These are phyloP conservation scores for Troilus luridus DNA, from an alignment of 2,888 invertebrate species.

Conservation along the genomic window DNA sequence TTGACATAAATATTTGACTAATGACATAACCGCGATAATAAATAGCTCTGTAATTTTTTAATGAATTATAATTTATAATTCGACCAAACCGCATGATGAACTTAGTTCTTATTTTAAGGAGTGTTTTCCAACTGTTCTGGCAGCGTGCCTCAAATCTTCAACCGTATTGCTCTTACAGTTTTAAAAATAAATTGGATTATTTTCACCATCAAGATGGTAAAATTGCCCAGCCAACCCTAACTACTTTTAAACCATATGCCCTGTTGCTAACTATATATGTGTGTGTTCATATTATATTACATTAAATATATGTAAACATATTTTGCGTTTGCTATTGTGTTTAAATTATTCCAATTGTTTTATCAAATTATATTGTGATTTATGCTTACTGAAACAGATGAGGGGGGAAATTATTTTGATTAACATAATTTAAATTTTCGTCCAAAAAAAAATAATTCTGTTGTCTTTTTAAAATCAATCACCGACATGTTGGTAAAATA, in stretches of 20 bases:
- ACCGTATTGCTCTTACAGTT: conserved; percentile 29
- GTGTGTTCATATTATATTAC: too few species aligned
- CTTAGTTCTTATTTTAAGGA: conserved; percentile 25
- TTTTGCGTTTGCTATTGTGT: too few species aligned
- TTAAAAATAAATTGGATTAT: conserved; percentile 45
- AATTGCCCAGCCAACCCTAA: neutral
- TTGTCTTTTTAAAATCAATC: too few species aligned
- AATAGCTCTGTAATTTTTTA: neutral
- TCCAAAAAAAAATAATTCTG: too few species aligned
- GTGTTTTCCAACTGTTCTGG: conserved; percentile 26
- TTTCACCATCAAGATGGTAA: conserved; percentile 40
- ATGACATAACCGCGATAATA: neutral
- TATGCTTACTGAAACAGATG: too few species aligned
- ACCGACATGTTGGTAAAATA: too few species aligned
- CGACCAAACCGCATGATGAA: neutral
- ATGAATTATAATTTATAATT: conserved; percentile 31
- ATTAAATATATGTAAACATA: too few species aligned
- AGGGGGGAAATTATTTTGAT: too few species aligned
- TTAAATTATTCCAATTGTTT: too few species aligned
- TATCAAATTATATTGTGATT: too few species aligned
- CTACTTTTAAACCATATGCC: neutral
- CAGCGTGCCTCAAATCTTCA: conserved; percentile 38
- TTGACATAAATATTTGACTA: neutral
- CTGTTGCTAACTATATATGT: neutral
- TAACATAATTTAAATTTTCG: too few species aligned